Base-by-base conservation (phyloP, 2,113 vertebrate species). In the Halichoerus grypus region DNA sequence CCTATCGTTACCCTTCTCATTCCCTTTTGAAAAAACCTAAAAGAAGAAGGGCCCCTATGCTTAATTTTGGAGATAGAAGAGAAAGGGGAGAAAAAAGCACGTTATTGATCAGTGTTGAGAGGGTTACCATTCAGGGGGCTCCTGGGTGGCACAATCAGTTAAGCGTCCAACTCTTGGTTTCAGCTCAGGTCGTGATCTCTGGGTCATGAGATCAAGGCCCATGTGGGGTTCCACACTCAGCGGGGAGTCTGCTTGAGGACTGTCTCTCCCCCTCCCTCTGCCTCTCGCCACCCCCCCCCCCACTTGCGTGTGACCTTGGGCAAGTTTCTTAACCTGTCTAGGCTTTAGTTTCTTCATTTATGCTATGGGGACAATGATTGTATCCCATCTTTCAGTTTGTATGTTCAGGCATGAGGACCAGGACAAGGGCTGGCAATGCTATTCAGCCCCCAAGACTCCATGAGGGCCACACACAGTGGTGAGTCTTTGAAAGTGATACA, bases 401-500 rank as follows among this genome's bases (percentile, higher is more conserved):
- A 4, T 69, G 21, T 72, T 53, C 69, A n/a, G 42, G n/a, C 28
- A n/a, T 1, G 59, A 33, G 39, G 80, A 51, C 22, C 4, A 72
- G 13, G 11, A 21, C 10, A 8, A 65, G 85, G 59, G 59, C 76
- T 82, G 33, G n/a, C 31, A n/a, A 11, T 39, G 42, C 31, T 49
- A 2, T 55, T 74, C 49, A 49, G 71, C 53, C 46, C 19, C 55
- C 12, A 7, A 15, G 18, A 36, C 85, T 51, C 69, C 18, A 15
- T 57, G 28, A 53, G 71, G 84, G 31, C 11, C 57, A 36, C 61
- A 59, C 33, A 36, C 1, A 19, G 33, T 57, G 19, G 39, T 42
- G 36, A 71, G 82, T 82, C 81, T 92, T 71, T 69, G 86, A 77
- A 94, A 80, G 55, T 67, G 51, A 28, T 28, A 90, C 59, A 76